Evolutionary conservation across 2,113 vertebrate genomes (phyloP), one percentile per base, ranked within the genome.

Genomic region (Anthoscopus minutus): DNA sequence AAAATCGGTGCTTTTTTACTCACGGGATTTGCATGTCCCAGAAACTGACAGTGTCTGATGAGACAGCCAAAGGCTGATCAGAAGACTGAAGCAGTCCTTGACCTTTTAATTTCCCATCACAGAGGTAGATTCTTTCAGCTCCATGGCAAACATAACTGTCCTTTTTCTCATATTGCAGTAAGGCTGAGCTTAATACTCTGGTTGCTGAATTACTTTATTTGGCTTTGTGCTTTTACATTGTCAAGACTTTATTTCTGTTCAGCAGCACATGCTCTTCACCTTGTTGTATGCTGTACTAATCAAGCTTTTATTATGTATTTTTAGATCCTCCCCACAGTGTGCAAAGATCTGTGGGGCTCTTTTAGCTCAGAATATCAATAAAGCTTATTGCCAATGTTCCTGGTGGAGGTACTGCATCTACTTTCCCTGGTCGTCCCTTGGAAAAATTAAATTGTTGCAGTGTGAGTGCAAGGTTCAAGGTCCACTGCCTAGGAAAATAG

Each of bases 401-500:
- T 51, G 60, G 51, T 88, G 65, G 70, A 89, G 71, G 70, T 60
- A 67, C 38, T 73, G 69, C 56, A 56, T 81, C 82, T 83, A 83
- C 71, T 96, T 70, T 76, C 5, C 86, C 51, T 33, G n/a, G 37
- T 61, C 1, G 0, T 72, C 82, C 69, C 56, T 81, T 67, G 85
- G 56, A 95, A 94, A 95, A 95, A 93, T 91, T 61, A 71, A 74
- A 92, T 86, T 82, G 88, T 95, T 88, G 81, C 82, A 71, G 40
- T 73, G 80, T 79, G 70, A 88, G 64, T 64, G 57, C 90, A 90
- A 81, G 82, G 92, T 95, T 96, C 93, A 96, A 96, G 92, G 92
- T 95, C 93, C 65, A 81, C 80, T 84, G 94, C 92, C 74, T 93
- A 93, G 57, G 92, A 95, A 93, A 95, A 95, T 83, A 33, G 90